Conservation (phyloP, 2,113 vertebrate genomes). For the Tylochromis polylepis region DNA sequence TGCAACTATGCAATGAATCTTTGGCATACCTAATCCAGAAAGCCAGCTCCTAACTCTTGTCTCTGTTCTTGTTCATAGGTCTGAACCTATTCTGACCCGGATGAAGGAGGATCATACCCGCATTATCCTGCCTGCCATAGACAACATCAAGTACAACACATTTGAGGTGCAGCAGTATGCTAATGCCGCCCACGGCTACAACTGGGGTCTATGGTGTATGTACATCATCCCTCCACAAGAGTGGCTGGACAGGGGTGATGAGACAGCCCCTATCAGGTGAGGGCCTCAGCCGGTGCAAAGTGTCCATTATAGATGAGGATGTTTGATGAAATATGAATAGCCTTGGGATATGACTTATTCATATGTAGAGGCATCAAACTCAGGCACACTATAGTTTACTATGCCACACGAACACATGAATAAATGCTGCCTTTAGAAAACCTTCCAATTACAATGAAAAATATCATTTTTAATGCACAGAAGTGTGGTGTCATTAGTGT, state of each 20-base stretch:
- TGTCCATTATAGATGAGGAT: constrained; percentile 62
- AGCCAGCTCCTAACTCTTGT: not conserved
- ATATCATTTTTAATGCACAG: constrained; percentile 31
- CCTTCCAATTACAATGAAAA: constrained; percentile 49
- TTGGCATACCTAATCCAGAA: not conserved
- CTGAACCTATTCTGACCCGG: constrained; percentile 85
- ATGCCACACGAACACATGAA: constrained; percentile 18
- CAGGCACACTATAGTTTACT: not conserved
- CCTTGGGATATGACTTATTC: constrained; percentile 54
- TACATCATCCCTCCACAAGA: constrained; percentile 95
- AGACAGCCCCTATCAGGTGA: constrained; percentile 96
- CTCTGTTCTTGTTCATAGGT: constrained; percentile 71
- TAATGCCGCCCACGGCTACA: constrained; percentile 94
- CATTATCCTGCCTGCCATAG: constrained; percentile 92
- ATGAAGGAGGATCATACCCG: constrained; percentile 89
- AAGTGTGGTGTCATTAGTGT: constrained; percentile 28
- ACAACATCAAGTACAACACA: constrained; percentile 97
- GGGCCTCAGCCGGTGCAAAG: not conserved
- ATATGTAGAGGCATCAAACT: constrained; percentile 52
- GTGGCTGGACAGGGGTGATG: constrained; percentile 94
- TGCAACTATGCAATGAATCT: not conserved
- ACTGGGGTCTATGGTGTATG: constrained; percentile 99
- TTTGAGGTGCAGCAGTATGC: constrained; percentile 98
- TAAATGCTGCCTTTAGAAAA: constrained; percentile 8
- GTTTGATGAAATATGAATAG: constrained; percentile 69